phyloP scores from a whole-genome alignment of 2,797 vertebrate genomes.

The Petrocephalus sullivani region DNA sequence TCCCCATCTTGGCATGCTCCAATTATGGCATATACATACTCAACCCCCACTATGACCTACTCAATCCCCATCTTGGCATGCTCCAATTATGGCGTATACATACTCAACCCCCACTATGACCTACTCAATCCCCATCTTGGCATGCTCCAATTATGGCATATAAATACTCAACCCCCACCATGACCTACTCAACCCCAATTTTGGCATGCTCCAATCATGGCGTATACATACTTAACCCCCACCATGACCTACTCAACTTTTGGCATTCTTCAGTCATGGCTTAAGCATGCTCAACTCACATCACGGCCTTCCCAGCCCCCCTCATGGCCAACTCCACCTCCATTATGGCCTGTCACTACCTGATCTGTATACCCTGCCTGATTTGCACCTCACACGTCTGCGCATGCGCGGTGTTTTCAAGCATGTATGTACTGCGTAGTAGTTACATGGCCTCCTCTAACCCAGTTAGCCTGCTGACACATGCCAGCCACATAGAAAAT shows the following conservation, averaged over 20 bases:
- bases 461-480: not conserved
- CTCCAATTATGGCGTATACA: not conserved
- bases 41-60: not conserved
- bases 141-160: not conserved
- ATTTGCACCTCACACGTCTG: not conserved
- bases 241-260: not conserved
- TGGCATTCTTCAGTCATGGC: not conserved
- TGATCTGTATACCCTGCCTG: not conserved
- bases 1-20: not conserved
- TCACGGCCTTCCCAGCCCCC: not conserved
- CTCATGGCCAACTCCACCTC: not conserved
- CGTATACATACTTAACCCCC: not conserved
- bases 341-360: not conserved
- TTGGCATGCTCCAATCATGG: not conserved
- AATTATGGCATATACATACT: not conserved
- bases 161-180: not conserved
- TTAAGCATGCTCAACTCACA: not conserved
- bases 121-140: not conserved
- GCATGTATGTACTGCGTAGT: not conserved
- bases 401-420: not conserved
- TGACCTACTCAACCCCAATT: not conserved
- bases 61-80: not conserved
- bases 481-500: not conserved
- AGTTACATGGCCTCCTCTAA: not conserved
- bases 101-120: not conserved